Conservation (phyloP, 2,797 vertebrate genomes). For the Margarornis squamiger region DNA sequence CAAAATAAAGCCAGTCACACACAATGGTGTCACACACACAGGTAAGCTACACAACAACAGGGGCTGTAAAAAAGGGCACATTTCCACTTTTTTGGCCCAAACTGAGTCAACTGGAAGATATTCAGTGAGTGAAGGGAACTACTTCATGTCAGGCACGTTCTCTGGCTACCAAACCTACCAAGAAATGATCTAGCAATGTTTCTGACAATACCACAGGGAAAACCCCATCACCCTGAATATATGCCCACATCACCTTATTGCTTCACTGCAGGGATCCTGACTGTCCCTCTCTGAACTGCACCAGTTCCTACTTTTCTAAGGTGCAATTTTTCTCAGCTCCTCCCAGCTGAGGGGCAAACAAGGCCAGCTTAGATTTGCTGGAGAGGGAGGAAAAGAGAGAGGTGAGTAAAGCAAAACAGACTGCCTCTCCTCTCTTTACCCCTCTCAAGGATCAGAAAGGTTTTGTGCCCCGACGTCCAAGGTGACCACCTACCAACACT, state of each 20-base stretch:
- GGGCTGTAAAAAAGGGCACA: not conserved
- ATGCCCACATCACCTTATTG: not conserved
- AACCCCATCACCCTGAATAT: not conserved
- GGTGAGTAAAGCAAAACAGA: not conserved
- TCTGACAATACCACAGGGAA: not conserved
- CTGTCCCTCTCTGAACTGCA: not conserved
- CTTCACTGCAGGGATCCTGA: not conserved
- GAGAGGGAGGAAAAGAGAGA: not conserved
- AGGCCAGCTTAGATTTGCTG: not conserved
- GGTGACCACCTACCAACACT: not conserved
- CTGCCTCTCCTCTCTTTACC: not conserved
- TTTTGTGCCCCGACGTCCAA: not conserved
- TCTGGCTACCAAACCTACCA: not conserved
- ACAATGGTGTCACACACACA: accelerated
- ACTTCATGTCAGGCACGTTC: not conserved
- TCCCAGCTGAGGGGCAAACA: not conserved
- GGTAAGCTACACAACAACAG: not conserved
- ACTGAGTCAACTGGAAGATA: not conserved
- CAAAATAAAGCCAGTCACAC: not conserved
- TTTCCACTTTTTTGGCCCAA: not conserved
- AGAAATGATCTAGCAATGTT: not conserved
- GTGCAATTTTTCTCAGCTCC: not conserved
- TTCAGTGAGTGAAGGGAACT: not conserved
- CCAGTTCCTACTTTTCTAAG: not conserved
- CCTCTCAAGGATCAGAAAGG: not conserved